Evolutionary conservation across 1,140 invertebrate genomes (phyloP), one percentile per base, ranked within the genome.

Genomic region (Neuroterus valhalla): DNA sequence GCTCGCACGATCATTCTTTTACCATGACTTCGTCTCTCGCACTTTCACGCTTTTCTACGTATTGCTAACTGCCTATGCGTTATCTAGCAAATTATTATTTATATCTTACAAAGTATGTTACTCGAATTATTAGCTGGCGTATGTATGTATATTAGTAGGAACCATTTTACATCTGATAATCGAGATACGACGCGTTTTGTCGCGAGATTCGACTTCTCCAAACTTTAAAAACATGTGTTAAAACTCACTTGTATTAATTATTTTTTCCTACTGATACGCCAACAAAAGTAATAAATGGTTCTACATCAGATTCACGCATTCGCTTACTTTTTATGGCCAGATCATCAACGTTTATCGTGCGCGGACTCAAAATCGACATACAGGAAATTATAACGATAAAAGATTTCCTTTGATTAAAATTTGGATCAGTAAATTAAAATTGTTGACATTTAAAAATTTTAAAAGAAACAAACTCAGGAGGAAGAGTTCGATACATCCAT

Each of bases 141-240:
- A 76, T 80, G 72, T 83, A 81, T 79, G 74, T 84, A 81, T 82
- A 81, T 88, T 88, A 88, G 84, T 88, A 89, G 87, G 87, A 89
- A 89, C 86, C 83, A 85, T 87, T 85, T 85, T 78, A 84, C 75
- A 82, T 76, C 75, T 83, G 82, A 82, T 79, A 77, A 75, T 82
- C 80, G 77, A 82, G 73, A 23, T 74, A 67, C 77, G 52, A 78
- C 68, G 66, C 71, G 21, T 38, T n/a, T 71, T 66, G 14, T 62
- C 55, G 6, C 31, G 14, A 62, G 23, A 38, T 55, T 55, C 52
- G 26, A 26, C 31, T 48, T 8, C 23, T 62, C n/a, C 10, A 15
- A 31, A 31, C n/a, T 31, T 62, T 15, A 55, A 21, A 55, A 55
- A 55, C 52, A 23, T 31, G 26, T 26, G 31, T 23, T 62, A 62